These are phyloP conservation scores for Strongylocentrotus purpuratus DNA, from an alignment of 35 echinoderm and acorn worm species.

Conservation along the genomic window DNA sequence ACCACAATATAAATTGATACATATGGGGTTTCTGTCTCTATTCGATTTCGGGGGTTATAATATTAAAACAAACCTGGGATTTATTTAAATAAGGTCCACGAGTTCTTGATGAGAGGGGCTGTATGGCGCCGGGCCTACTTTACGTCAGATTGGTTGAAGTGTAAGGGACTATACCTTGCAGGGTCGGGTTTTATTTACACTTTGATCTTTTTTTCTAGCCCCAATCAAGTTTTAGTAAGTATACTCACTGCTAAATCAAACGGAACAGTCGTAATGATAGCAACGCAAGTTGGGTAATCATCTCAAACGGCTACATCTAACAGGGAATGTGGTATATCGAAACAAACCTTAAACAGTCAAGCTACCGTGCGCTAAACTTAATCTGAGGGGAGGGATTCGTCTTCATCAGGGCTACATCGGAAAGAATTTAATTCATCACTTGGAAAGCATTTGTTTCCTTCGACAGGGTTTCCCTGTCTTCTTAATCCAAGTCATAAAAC, in stretches of 20 bases:
- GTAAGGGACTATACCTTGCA: background rate
- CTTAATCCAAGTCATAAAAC: conserved; percentile 22
- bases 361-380: background rate
- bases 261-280: background rate
- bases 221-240: background rate
- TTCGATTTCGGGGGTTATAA: too few relatives aligned
- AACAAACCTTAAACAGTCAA: background rate
- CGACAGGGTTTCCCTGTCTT: background rate
- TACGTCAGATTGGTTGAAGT: background rate
- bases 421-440: conserved; percentile 22
- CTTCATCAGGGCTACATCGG: background rate
- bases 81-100: background rate
- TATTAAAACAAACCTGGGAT: background rate
- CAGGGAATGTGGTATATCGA: background rate
- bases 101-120: background rate
- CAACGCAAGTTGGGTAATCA: background rate
- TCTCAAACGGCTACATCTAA: background rate
- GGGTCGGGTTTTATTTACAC: background rate
- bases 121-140: background rate
- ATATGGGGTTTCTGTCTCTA: too few relatives aligned
- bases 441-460: background rate
- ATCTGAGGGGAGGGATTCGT: conserved; percentile 32
- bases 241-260: conserved; percentile 12
- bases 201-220: background rate
- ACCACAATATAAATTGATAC: too few relatives aligned